Conservation (phyloP, 2,113 vertebrate genomes). For the Leptobrachium ailaonicum region DNA sequence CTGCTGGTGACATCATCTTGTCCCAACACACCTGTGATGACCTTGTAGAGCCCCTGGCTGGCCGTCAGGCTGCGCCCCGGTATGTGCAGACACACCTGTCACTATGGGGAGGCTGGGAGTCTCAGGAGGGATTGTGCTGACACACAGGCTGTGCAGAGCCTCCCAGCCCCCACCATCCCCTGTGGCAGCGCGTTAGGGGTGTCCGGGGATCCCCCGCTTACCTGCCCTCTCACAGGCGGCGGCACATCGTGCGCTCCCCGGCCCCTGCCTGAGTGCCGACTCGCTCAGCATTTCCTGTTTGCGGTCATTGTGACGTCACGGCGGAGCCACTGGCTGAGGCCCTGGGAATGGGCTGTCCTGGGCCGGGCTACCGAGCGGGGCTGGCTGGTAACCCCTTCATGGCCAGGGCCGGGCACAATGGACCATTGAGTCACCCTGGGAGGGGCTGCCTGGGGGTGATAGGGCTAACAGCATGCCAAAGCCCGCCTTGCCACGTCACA, state of each 20-base stretch:
- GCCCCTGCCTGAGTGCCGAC: not conserved
- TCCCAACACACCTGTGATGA: no score
- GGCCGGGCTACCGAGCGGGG: not conserved
- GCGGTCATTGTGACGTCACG: constrained; percentile 40
- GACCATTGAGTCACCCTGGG: no score
- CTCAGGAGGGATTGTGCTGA: no score
- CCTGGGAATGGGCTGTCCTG: not conserved
- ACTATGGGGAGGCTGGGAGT: no score
- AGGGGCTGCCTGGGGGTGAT: no score
- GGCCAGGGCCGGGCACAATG: not conserved
- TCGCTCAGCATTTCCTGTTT: constrained; percentile 39
- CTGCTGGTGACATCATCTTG: no score
- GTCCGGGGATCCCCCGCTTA: not conserved
- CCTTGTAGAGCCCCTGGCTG: no score
- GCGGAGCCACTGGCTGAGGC: not conserved
- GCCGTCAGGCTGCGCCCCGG: no score
- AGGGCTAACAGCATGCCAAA: no score
- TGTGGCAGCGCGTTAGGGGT: not conserved
- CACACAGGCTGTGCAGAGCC: not conserved
- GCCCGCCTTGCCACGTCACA: no score
- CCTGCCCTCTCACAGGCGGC: constrained; percentile 22
- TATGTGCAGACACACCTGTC: no score
- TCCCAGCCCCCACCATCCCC: not conserved
- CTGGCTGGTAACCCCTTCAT: not conserved
- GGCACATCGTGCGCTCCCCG: constrained; percentile 9